Evolutionary conservation across 2,113 vertebrate species (phyloP), one percentile per base, ranked within the genome.

Genomic region (Sylvilagus bachmani): DNA sequence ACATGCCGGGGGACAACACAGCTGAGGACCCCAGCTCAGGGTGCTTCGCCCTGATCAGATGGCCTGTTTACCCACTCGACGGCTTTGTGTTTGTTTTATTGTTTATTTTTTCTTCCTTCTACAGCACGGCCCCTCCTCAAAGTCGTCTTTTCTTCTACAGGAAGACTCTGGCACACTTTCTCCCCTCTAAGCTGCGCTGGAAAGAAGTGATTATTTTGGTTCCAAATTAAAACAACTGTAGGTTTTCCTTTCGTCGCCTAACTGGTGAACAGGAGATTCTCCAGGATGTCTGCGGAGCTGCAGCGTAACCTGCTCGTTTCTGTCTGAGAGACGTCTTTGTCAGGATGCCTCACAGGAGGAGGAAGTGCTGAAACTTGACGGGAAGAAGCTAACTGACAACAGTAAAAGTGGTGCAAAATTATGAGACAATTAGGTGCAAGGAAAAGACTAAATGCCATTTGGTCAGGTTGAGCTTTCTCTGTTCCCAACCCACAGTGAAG

Each of bases 281-380:
- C 78, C 64, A 82, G 92, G 86, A 89, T 97, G 95, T 86, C 69
- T 44, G 89, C 55, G 77, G 93, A 78, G 93, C 93, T 89, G 92
- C 77, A 91, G 58, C 71, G 84, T 78, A 71, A 95, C 84, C 53
- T 10, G 55, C 36, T 97, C 84, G 85, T 87, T 97, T 98, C 92
- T 97, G 11, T 93, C 95, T 83, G 69, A 95, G 95, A 74, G 92
- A 96, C 36, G 90, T 92, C 95, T 97, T 95, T 97, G 66, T 91
- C 87, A 97, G 94, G 95, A 95, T 95, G 81, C 38, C 71, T 83
- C 67, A 49, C 29, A 49, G 79, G 86, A 67, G 61, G 36, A 81
- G 86, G n/a, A 93, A 84, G 79, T 61, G 89, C 31, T 82, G 44
- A 78, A 66, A 85, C 55, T 13, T 82, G 69, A 69, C 22, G 81